These are phyloP conservation scores for Sphaerophoria rueppellii DNA, from an alignment of 2,888 invertebrate species.

Conservation along the genomic window DNA sequence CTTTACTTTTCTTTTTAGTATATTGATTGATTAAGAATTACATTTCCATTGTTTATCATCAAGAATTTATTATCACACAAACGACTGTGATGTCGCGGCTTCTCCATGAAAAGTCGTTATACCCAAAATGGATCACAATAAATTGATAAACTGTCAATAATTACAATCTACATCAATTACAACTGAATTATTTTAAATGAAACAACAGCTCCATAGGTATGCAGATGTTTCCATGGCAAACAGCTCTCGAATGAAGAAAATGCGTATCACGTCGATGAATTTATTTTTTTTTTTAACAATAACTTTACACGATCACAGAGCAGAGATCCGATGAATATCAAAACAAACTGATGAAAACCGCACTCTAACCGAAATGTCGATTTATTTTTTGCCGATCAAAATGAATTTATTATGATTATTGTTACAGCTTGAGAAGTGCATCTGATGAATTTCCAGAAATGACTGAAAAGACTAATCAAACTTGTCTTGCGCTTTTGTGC, in stretches of 20 bases:
- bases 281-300: slow-evolving; percentile 47
- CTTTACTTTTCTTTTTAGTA: slow-evolving; percentile 44
- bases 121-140: slow-evolving; percentile 43
- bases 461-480: slow-evolving; percentile 73
- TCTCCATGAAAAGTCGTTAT: slow-evolving; percentile 57
- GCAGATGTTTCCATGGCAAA: too few relatives aligned
- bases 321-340: background rate
- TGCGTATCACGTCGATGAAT: slow-evolving; percentile 64
- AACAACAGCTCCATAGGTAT: background rate
- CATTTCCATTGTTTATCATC: slow-evolving; percentile 66
- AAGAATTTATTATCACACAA: slow-evolving; percentile 36
- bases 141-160: slow-evolving; percentile 53
- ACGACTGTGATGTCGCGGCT: slow-evolving; percentile 10
- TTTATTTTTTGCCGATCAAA: slow-evolving; percentile 16
- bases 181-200: slow-evolving; percentile 38
- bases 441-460: slow-evolving; percentile 74
- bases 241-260: slow-evolving; percentile 24
- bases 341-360: background rate
- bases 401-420: slow-evolving; percentile 45
- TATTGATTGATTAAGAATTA: slow-evolving; percentile 67
- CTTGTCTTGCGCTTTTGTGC: slow-evolving; percentile 72
- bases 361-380: slow-evolving; percentile 36
- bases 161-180: slow-evolving; percentile 31
- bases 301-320: slow-evolving; percentile 9
- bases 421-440: slow-evolving; percentile 71